Conservation (phyloP, 1,140 invertebrate species). For the Zaprionus davidi region DNA sequence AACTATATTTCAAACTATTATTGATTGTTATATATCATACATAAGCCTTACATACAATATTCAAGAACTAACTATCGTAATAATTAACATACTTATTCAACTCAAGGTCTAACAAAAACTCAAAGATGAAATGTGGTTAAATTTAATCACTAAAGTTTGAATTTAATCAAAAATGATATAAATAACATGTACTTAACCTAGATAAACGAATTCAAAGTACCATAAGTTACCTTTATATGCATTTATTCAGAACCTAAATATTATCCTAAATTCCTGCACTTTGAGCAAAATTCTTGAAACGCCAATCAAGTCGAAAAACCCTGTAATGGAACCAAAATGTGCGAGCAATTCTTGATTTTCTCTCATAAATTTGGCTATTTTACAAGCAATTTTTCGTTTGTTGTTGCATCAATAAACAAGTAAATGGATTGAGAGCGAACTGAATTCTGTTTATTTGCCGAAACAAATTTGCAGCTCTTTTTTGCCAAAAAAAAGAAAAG, state of each 20-base stretch:
- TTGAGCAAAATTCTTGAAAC: neutral
- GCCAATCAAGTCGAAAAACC: constrained; percentile 9
- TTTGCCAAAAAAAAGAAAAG: constrained; percentile 2
- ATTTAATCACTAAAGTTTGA: neutral
- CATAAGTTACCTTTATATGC: neutral
- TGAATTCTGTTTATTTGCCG: constrained; percentile 38
- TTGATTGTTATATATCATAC: neutral
- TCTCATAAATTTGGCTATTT: constrained; percentile 44
- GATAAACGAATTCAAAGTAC: no score
- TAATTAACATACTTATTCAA: no score
- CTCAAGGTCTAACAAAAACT: neutral
- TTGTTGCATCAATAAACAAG: constrained; percentile 25
- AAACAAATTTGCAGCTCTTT: constrained; percentile 22
- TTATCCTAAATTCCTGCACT: neutral
- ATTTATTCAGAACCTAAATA: neutral
- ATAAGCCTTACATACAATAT: neutral
- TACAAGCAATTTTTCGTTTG: constrained; percentile 23
- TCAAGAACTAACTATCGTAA: neutral
- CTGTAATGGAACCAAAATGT: constrained; percentile 13
- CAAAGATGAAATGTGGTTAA: neutral
- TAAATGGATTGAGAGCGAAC: constrained; percentile 29
- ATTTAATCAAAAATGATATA: no score
- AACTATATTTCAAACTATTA: neutral
- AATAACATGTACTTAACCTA: no score
- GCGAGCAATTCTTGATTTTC: constrained; percentile 9